These are phyloP conservation scores for Pyrrhosoma nymphula DNA, from an alignment of 2,888 invertebrate genomes.

Conservation along the genomic window DNA sequence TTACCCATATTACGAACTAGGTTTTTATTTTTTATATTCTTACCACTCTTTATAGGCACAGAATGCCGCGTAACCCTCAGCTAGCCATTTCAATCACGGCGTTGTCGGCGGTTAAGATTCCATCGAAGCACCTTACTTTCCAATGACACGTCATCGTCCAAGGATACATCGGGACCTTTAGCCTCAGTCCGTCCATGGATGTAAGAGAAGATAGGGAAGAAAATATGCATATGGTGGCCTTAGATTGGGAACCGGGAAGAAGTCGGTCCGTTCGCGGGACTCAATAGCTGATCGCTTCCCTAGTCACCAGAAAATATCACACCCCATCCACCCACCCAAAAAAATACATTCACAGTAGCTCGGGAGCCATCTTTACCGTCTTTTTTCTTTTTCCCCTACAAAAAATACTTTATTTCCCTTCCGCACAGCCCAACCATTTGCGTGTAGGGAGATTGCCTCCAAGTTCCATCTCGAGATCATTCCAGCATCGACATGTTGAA, in stretches of 20 bases:
- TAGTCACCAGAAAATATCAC: neutral
- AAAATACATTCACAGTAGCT: neutral
- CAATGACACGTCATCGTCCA: no score
- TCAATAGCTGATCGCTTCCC: neutral
- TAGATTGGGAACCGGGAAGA: neutral
- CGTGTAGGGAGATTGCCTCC: neutral
- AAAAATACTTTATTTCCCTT: neutral
- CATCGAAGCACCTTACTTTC: neutral
- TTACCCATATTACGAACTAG: neutral
- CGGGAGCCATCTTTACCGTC: no score
- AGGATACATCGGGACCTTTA: neutral
- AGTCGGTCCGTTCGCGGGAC: neutral
- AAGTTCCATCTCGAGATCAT: neutral
- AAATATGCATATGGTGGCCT: neutral
- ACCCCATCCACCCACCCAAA: neutral
- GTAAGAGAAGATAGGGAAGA: neutral
- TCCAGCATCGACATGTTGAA: constrained; percentile 1
- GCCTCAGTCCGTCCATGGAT: neutral
- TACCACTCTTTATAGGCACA: no score
- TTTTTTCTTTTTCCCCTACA: neutral
- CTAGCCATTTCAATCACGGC: neutral
- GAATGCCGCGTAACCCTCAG: neutral
- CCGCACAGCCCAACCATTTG: neutral
- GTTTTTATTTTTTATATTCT: neutral
- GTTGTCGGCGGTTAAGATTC: neutral